These are phyloP conservation scores for Xyrichtys novacula DNA, from an alignment of 2,797 vertebrate genomes.

Conservation along the genomic window DNA sequence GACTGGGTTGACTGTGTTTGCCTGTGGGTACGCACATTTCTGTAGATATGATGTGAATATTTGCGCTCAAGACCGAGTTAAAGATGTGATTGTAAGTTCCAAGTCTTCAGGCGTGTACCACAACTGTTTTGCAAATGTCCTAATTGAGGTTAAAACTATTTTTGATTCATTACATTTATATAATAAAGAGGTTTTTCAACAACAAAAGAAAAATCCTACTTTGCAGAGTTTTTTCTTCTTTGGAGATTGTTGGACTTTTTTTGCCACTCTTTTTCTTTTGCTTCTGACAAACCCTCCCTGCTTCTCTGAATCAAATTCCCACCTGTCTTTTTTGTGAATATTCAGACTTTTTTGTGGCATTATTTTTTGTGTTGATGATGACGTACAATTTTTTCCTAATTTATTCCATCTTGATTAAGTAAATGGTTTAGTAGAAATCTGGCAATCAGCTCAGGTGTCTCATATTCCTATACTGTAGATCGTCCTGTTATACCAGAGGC, in stretches of 20 bases:
- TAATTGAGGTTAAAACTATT: conserved; percentile 10
- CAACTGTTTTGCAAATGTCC: background rate
- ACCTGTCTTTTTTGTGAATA: background rate
- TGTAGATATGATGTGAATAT: conserved; percentile 8
- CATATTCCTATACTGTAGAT: background rate
- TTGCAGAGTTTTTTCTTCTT: background rate
- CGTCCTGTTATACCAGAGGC: background rate
- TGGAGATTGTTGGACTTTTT: background rate
- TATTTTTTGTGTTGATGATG: background rate
- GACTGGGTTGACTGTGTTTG: conserved; percentile 1
- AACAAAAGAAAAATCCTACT: background rate
- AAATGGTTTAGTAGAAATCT: background rate
- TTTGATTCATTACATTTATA: conserved; percentile 9
- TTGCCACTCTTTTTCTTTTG: background rate
- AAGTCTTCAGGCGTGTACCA: background rate
- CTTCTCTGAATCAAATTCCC: background rate
- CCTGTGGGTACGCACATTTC: conserved; percentile 11
- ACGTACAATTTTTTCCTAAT: background rate
- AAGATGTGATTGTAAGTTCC: conserved; percentile 1
- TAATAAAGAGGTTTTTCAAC: background rate
- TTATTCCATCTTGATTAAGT: background rate
- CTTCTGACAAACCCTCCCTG: background rate
- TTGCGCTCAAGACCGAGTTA: background rate
- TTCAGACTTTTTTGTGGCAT: background rate
- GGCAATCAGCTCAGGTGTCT: background rate